phyloP scores from a whole-genome alignment of 2,888 invertebrate genomes.

The Drosophila fungiperda region DNA sequence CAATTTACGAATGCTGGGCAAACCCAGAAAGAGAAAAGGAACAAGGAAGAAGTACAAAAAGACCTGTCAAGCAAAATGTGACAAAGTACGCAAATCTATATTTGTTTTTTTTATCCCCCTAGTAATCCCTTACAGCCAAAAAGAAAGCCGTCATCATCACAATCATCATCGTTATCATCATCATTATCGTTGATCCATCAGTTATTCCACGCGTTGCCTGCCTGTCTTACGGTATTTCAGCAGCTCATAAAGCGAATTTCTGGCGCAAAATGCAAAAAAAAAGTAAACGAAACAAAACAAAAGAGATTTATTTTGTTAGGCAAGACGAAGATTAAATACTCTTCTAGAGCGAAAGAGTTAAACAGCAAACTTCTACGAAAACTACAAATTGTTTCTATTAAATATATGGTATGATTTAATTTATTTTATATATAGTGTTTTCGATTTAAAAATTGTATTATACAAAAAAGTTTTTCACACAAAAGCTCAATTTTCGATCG shows the following conservation, averaged over 20 bases:
- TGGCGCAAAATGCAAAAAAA: slow-evolving; percentile 32
- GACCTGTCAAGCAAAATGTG: slow-evolving; percentile 35
- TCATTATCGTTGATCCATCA: slow-evolving; percentile 52
- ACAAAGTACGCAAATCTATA: slow-evolving; percentile 35
- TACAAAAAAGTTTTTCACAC: neutral
- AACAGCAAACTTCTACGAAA: neutral
- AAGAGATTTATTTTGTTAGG: neutral
- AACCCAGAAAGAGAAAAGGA: slow-evolving; percentile 12
- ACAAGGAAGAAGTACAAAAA: slow-evolving; percentile 14
- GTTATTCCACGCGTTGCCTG: slow-evolving; percentile 59
- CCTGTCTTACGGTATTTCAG: slow-evolving; percentile 26
- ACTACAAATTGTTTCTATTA: neutral
- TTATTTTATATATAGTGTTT: neutral
- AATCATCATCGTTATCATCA: slow-evolving; percentile 29
- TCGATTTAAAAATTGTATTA: neutral
- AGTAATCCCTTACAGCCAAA: neutral
- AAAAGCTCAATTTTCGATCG: neutral
- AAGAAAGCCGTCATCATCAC: slow-evolving; percentile 34
- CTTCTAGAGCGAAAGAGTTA: neutral
- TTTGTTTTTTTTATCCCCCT: slow-evolving; percentile 10
- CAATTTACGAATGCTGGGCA: slow-evolving; percentile 26
- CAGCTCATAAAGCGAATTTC: slow-evolving; percentile 68
- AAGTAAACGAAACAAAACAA: slow-evolving; percentile 2
- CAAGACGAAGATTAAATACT: neutral
- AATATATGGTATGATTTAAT: neutral